phyloP scores from a whole-genome alignment of 2,113 vertebrate species.

The Zosterops japonicus region DNA sequence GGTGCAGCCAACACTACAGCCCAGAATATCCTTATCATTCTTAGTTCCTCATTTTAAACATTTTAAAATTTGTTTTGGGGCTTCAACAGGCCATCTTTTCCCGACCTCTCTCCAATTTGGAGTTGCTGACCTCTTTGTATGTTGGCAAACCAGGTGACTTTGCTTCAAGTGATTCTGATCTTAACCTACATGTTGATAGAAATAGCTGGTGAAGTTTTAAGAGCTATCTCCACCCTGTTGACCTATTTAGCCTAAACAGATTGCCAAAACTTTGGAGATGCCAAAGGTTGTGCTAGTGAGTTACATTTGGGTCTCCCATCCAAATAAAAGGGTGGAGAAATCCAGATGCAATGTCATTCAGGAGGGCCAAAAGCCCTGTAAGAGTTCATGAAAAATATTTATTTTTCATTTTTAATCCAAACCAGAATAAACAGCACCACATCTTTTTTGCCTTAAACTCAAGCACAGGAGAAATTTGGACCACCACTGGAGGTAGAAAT shows the following conservation, averaged over 20 bases:
- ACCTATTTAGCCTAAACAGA: constrained; percentile 40
- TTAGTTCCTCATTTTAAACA: background rate
- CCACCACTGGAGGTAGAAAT: constrained; percentile 5
- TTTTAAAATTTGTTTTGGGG: background rate
- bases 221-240: constrained; percentile 5
- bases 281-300: constrained; percentile 18
- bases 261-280: background rate
- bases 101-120: background rate
- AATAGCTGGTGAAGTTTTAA: constrained; percentile 3
- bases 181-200: background rate
- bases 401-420: constrained; percentile 9
- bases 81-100: background rate
- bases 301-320: constrained; percentile 22
- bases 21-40: constrained; percentile 16
- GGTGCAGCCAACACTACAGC: background rate
- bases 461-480: constrained; percentile 5
- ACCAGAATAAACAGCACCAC: constrained; percentile 16
- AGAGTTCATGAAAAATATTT: constrained; percentile 53
- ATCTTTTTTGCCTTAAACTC: constrained; percentile 24
- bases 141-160: background rate
- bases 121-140: background rate
- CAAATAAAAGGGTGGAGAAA: constrained; percentile 43
- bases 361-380: background rate
- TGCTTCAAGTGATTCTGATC: background rate
- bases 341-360: background rate